Percentiles rank a stretch among this genome's conserved stretches.
Evolutionary conservation across 2,888 invertebrate species (phyloP).

Genomic region (Sepioteuthis lessoniana): DNA sequence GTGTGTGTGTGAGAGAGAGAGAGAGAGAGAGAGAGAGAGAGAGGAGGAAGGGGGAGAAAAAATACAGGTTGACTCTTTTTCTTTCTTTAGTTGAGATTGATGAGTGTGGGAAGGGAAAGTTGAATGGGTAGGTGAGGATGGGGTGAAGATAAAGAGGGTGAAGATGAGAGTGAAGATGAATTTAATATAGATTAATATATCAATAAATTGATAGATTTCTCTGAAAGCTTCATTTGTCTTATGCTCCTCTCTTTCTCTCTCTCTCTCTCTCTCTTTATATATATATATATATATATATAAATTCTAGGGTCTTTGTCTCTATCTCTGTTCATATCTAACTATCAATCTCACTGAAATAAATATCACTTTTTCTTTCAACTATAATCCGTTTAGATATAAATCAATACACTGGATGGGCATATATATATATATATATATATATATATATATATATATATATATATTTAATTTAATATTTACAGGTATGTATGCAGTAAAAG

Average conservation of each 20-base stretch:
- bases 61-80: neutral
- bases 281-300: neutral
- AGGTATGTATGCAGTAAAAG: neutral
- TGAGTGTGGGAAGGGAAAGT: neutral
- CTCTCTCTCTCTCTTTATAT: neutral
- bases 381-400: neutral
- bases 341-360: neutral
- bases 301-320: neutral
- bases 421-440: neutral
- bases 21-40: too few species aligned
- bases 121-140: neutral
- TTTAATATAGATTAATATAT: constrained; percentile 33
- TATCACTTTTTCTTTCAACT: neutral
- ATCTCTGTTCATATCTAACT: neutral
- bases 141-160: neutral
- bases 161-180: neutral
- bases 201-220: constrained; percentile 23
- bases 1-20: too few species aligned
- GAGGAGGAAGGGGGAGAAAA: neutral
- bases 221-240: neutral
- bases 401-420: neutral
- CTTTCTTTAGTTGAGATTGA: constrained; percentile 33
- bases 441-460: too few species aligned
- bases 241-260: neutral
- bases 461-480: neutral